Evolutionary conservation across 2,888 invertebrate genomes (phyloP).

Genomic region (Ectemnius continuus): DNA sequence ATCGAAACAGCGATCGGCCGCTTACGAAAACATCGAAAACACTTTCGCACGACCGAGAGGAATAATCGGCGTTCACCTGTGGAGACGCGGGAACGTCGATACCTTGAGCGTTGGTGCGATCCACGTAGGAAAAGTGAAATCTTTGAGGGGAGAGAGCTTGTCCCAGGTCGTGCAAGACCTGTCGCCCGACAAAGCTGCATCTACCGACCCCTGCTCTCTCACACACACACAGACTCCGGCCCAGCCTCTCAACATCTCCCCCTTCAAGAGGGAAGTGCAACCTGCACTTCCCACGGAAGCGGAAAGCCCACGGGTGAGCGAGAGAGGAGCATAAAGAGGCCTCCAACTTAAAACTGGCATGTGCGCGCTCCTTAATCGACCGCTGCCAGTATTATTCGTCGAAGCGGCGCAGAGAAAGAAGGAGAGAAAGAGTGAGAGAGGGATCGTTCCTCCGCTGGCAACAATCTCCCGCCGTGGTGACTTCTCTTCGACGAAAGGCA

Average conservation of each 20-base stretch:
- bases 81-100: constrained; percentile 54
- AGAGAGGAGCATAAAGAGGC: constrained; percentile 15
- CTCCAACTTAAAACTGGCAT: constrained; percentile 31
- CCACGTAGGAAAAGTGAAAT: constrained; percentile 63
- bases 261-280: constrained; percentile 63
- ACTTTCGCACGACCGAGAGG: constrained; percentile 73
- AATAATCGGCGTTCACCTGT: constrained; percentile 63
- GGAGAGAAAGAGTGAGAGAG: too few relatives aligned
- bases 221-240: too few relatives aligned
- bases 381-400: constrained; percentile 19
- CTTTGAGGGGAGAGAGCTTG: constrained; percentile 54
- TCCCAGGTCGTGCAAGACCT: constrained; percentile 63
- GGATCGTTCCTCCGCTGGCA: constrained; percentile 8
- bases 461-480: background rate
- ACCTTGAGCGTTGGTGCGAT: constrained; percentile 37
- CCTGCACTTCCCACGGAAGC: constrained; percentile 76
- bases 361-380: constrained; percentile 44
- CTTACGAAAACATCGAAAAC: constrained; percentile 65
- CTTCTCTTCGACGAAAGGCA: constrained; percentile 22
- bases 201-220: constrained; percentile 35
- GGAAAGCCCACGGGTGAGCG: constrained; percentile 26
- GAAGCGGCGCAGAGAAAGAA: background rate
- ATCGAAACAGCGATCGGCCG: constrained; percentile 36
- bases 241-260: constrained; percentile 29
- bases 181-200: constrained; percentile 51